These are phyloP conservation scores for Emys orbicularis DNA, from an alignment of 2,797 vertebrate genomes.

Conservation along the genomic window DNA sequence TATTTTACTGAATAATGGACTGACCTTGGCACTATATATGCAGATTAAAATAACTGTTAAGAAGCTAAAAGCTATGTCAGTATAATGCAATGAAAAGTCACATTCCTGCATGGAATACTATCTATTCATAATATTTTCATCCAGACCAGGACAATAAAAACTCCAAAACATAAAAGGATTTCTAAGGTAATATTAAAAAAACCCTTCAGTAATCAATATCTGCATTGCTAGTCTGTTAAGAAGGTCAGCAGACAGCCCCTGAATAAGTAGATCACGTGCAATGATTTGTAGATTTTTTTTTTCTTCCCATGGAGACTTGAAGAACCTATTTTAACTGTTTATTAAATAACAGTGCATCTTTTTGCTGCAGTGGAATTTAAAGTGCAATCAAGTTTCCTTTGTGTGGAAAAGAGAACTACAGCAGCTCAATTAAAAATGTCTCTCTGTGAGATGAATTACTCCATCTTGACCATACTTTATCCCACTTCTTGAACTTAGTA, in stretches of 20 bases:
- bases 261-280: constrained; percentile 52
- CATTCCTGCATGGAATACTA: neutral
- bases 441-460: constrained; percentile 49
- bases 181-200: constrained; percentile 43
- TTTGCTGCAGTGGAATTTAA: constrained; percentile 55
- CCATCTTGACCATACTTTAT: constrained; percentile 48
- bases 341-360: constrained; percentile 62
- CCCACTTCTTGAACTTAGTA: constrained; percentile 33
- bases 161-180: constrained; percentile 39
- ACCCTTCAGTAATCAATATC: constrained; percentile 46
- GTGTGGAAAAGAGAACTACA: neutral
- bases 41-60: constrained; percentile 56
- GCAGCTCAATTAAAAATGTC: constrained; percentile 49
- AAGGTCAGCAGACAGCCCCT: constrained; percentile 60
- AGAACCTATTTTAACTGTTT: constrained; percentile 65
- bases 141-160: neutral
- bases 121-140: constrained; percentile 11
- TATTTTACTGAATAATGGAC: constrained; percentile 56
- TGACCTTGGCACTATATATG: constrained; percentile 30
- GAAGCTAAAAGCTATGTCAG: constrained; percentile 18
- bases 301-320: constrained; percentile 44
- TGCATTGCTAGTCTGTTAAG: constrained; percentile 51
- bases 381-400: constrained; percentile 48
- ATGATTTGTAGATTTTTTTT: constrained; percentile 1
- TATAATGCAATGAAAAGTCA: constrained; percentile 39